Base-by-base conservation (phyloP, 92 coral and sea anemone genomes). In the Metridium senile region DNA sequence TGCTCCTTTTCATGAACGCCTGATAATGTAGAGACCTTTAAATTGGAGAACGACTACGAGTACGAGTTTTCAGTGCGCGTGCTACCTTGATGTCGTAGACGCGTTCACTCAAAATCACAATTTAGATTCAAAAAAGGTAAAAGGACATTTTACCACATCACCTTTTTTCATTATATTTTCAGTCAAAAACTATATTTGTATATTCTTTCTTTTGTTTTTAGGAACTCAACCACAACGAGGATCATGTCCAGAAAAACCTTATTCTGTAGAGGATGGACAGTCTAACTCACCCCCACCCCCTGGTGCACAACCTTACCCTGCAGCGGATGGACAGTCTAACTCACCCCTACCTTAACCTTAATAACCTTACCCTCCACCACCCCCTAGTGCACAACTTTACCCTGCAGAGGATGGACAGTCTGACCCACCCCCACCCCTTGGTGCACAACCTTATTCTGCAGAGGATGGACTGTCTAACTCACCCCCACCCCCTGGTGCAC, bases 351-450 rank as follows among this genome's bases (percentile, higher is more conserved):
- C 32, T 30, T 65, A 70, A 21, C 53, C n/a, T n/a, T n/a, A n/a
- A n/a, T n/a, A 62, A 53, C 84, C 88, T 20, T 79, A 79, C 81
- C 73, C 82, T 66, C 71, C 85, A 49, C 63, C 80, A 26, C 88
- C 78, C 25, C 81, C 79, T 28, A 43, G 20, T 33, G 81, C 22
- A 32, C 77, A 71, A 28, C 67, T 67, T 22, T 59, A 79, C 11
- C 79, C 84, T 1, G 74, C 88, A 30, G 82, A 79, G 11, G 87
- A 33, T 30, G 73, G 75, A 21, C 53, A 62, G 34, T 58, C 71
- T 56, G 18, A 39, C 49, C 49, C 49, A 35, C 53, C 61, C 25
- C 74, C 69, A 30, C 62, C 74, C 19, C 59, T 72, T 31, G 79
- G 72, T 8, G 71, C 67, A 1, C 71, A 53, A 22, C 85, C 80